Base-by-base conservation (phyloP, 2,113 vertebrate genomes). In the Xiphophorus maculatus region DNA sequence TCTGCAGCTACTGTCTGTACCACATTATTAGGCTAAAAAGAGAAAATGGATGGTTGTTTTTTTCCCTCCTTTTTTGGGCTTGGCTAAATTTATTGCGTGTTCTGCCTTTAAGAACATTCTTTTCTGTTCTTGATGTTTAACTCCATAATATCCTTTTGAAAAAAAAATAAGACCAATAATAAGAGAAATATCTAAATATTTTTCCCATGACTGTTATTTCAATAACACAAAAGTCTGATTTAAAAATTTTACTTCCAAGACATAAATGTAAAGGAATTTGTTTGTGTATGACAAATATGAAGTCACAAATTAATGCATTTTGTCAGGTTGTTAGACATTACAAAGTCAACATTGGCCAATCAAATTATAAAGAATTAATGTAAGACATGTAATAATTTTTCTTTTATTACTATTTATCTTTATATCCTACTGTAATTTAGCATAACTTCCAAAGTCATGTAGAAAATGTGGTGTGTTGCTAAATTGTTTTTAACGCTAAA, bases 111-210 rank as follows among this genome's bases (percentile, higher is more conserved):
- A 87, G 35, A 87, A 48, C 69, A 69, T 73, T 77, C 62, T 86
- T 40, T 73, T 81, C 84, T 89, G 71, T 68, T 75, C 74, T 77
- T 75, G 5, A 62, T 76, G 61, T 74, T 71, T 82, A 61, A 74
- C 37, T 88, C 70, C 51, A 68, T 66, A 86, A 90, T 87, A 81
- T 80, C 63, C 71, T 88, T 91, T 89, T 76, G 87, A 10, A 37
- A 15, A 40, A 40, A 17, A 63, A 48, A 87, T 85, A 82, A 85
- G 79, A 69, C 70, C 74, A 81, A 73, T 79, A 76, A 77, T n/a
- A 71, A 74, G 61, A 44, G 7, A 69, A 64, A 37, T n/a, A 86
- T 73, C n/a, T 71, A 35, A 44, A 48, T 54, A 17, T 9, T 0
- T 17, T 69, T 25, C 14, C 33, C 48, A 9, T 62, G 37, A 22